Percentiles rank a stretch among this genome's conserved stretches.
Conservation (phyloP, 2,797 vertebrate species). For the Tragelaphus oryx region DNA sequence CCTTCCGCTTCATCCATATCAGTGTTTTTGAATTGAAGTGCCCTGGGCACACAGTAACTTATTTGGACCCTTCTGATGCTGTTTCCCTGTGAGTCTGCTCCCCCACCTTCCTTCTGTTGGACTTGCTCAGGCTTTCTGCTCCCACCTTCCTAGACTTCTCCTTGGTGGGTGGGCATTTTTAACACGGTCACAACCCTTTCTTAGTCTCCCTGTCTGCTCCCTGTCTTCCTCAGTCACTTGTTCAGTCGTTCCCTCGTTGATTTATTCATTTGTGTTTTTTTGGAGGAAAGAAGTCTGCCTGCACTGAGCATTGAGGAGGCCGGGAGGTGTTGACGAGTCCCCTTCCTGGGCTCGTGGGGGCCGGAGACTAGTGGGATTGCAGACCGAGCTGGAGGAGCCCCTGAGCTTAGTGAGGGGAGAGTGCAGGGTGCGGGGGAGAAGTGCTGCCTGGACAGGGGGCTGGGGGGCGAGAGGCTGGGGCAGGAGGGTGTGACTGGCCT, state of each 20-base stretch:
- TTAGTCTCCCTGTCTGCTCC: not conserved
- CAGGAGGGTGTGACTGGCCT: not conserved
- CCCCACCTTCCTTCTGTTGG: not conserved
- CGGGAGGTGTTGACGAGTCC: fast-evolving
- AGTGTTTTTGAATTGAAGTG: not conserved
- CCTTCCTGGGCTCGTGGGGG: not conserved
- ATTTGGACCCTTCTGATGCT: not conserved
- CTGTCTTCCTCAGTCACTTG: not conserved
- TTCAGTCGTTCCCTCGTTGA: not conserved
- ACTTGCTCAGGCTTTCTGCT: not conserved
- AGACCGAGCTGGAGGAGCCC: not conserved
- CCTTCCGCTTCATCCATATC: fast-evolving
- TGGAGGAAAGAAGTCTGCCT: not conserved
- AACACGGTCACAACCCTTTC: not conserved
- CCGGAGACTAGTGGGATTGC: fast-evolving
- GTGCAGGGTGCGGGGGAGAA: not conserved
- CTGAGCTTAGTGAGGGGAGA: not conserved
- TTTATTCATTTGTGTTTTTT: not conserved
- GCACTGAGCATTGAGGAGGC: not conserved
- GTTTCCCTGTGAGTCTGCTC: fast-evolving
- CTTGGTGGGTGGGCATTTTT: not conserved
- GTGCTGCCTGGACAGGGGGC: not conserved
- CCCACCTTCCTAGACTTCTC: not conserved
- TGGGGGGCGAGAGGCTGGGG: fast-evolving
- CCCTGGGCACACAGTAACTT: not conserved